Evolutionary conservation across 2,797 vertebrate genomes (phyloP).

Genomic region (Neoniphon sammara): DNA sequence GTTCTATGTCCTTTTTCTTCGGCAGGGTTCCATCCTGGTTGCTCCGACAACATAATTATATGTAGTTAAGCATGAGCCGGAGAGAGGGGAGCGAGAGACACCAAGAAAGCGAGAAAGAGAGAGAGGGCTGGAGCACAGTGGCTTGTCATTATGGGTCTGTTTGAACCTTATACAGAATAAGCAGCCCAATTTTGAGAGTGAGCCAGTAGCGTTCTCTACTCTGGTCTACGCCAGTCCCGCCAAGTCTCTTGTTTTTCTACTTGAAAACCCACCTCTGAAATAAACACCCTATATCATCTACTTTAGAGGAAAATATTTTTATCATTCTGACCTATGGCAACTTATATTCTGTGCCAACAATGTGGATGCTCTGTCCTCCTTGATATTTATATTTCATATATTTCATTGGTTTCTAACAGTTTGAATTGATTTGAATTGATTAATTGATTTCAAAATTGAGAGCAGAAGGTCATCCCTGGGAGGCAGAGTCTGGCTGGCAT

Average conservation of each 20-base stretch:
- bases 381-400: conserved; percentile 14
- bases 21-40: conserved; percentile 72
- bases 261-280: conserved; percentile 67
- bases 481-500: conserved; percentile 9
- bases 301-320: conserved; percentile 53
- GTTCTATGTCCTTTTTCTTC: conserved; percentile 46
- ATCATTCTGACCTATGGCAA: conserved; percentile 62
- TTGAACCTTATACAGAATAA: conserved; percentile 84
- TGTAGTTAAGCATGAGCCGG: conserved; percentile 76
- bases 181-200: conserved; percentile 67
- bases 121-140: conserved; percentile 68
- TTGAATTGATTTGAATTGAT: too few species aligned
- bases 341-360: conserved; percentile 28
- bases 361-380: conserved; percentile 12
- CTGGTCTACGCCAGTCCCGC: conserved; percentile 48
- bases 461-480: conserved; percentile 19
- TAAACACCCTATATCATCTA: conserved; percentile 69
- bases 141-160: conserved; percentile 85
- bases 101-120: conserved; percentile 41
- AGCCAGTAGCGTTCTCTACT: conserved; percentile 54
- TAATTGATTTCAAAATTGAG: conserved; percentile 30
- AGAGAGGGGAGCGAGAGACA: conserved; percentile 66
- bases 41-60: conserved; percentile 85
- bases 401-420: conserved; percentile 4
- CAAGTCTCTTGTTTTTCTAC: conserved; percentile 70